These are phyloP conservation scores for Elachura formosa DNA, from an alignment of 2,113 vertebrate species.

Conservation along the genomic window DNA sequence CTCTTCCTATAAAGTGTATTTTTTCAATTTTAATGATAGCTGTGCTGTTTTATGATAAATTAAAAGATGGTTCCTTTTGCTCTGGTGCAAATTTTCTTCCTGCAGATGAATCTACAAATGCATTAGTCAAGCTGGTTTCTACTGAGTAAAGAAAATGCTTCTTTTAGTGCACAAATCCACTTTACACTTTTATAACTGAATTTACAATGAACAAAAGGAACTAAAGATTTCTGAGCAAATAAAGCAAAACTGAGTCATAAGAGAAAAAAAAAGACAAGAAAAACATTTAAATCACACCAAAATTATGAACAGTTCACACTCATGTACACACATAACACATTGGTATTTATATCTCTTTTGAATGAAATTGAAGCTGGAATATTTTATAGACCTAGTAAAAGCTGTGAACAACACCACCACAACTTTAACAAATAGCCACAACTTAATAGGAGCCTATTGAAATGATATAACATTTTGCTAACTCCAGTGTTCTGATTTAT, in stretches of 20 bases:
- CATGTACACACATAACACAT: not conserved
- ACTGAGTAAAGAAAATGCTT: not conserved
- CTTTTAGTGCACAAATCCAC: not conserved
- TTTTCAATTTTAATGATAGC: not conserved
- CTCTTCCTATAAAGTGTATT: too few species aligned
- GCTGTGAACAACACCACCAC: not conserved
- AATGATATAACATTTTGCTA: not conserved
- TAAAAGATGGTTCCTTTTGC: not conserved
- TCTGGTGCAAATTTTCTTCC: not conserved
- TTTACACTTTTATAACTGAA: not conserved
- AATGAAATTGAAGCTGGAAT: not conserved
- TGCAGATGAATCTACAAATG: not conserved
- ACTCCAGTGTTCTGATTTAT: not conserved
- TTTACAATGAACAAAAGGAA: not conserved
- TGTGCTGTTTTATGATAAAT: not conserved
- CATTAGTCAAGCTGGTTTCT: not conserved
- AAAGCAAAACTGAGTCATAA: not conserved
- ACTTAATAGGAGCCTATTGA: not conserved
- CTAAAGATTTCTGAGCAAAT: not conserved
- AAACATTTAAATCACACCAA: not conserved
- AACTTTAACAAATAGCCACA: not conserved
- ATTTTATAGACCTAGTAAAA: not conserved
- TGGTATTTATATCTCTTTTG: not conserved
- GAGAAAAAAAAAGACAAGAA: not conserved
- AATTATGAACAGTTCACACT: not conserved